phyloP scores from a whole-genome alignment of 2,113 vertebrate genomes.

The Callipepla californica region DNA sequence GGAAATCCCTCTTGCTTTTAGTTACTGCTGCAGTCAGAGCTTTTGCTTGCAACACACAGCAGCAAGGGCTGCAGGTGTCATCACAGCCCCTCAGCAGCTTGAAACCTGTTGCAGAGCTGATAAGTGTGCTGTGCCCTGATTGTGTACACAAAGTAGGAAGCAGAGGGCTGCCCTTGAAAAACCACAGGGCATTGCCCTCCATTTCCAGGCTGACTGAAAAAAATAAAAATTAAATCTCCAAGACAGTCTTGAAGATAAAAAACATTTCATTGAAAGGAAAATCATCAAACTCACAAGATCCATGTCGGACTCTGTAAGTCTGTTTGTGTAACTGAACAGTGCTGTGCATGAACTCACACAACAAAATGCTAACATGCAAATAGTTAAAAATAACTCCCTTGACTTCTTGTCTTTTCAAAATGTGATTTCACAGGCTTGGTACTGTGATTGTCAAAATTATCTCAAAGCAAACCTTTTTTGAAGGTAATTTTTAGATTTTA shows the following conservation, averaged over 20 bases:
- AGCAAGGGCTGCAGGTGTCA: not conserved
- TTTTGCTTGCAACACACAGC: not conserved
- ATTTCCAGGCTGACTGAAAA: not conserved
- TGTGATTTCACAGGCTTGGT: not conserved
- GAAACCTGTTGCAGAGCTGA: not conserved
- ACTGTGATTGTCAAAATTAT: fast-evolving
- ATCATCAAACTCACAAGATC: not conserved
- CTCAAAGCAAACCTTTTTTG: not conserved
- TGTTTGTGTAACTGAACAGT: not conserved
- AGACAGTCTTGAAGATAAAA: not conserved
- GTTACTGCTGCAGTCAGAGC: fast-evolving
- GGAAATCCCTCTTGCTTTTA: not conserved
- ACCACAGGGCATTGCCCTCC: not conserved
- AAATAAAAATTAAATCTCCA: not conserved
- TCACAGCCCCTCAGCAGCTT: not conserved
- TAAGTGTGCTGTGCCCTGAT: not conserved
- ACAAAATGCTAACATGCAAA: not conserved
- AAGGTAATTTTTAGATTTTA: not conserved
- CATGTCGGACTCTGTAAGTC: not conserved
- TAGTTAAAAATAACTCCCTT: not conserved
- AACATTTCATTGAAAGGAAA: not conserved
- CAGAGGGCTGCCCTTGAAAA: not conserved
- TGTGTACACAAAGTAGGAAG: not conserved
- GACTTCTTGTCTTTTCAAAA: not conserved
- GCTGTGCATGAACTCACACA: not conserved